Evolutionary conservation across 2,888 invertebrate genomes (phyloP).

Genomic region (Bibio marci): DNA sequence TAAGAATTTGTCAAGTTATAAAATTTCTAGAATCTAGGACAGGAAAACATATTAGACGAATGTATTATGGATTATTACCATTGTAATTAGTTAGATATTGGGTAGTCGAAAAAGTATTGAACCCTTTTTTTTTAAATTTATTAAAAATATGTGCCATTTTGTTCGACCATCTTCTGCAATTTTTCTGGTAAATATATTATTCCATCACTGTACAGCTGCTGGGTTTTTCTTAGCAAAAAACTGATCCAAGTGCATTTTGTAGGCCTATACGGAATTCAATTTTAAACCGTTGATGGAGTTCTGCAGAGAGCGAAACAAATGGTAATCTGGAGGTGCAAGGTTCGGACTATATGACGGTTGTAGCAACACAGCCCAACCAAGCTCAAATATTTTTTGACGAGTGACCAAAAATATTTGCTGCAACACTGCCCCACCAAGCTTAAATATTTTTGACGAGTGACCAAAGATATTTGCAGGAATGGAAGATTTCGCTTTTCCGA

Average conservation of each 20-base stretch:
- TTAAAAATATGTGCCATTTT: too few species aligned
- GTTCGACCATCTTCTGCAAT: neutral
- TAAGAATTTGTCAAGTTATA: too few species aligned
- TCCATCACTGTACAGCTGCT: conserved; percentile 10
- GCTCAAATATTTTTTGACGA: conserved; percentile 12
- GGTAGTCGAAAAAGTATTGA: too few species aligned
- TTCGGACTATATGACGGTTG: conserved; percentile 13
- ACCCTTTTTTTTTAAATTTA: too few species aligned
- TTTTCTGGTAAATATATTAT: conserved; percentile 9
- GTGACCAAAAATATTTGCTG: conserved; percentile 12
- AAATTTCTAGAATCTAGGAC: too few species aligned
- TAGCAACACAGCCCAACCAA: conserved; percentile 13
- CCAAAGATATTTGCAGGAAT: conserved; percentile 10
- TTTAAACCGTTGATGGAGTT: conserved; percentile 11
- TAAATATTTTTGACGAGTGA: conserved; percentile 12
- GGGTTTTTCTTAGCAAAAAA: conserved; percentile 12
- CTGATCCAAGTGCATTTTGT: conserved; percentile 12
- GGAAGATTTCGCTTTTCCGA: too few species aligned
- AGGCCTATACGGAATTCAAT: conserved; percentile 9
- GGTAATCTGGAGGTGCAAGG: conserved; percentile 11
- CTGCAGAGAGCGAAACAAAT: conserved; percentile 11
- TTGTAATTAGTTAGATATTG: too few species aligned
- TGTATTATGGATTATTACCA: too few species aligned
- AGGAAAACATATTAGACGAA: too few species aligned
- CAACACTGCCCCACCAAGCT: conserved; percentile 8